Base-by-base conservation (phyloP, 2,797 vertebrate genomes). In the Chelon labrosus region DNA sequence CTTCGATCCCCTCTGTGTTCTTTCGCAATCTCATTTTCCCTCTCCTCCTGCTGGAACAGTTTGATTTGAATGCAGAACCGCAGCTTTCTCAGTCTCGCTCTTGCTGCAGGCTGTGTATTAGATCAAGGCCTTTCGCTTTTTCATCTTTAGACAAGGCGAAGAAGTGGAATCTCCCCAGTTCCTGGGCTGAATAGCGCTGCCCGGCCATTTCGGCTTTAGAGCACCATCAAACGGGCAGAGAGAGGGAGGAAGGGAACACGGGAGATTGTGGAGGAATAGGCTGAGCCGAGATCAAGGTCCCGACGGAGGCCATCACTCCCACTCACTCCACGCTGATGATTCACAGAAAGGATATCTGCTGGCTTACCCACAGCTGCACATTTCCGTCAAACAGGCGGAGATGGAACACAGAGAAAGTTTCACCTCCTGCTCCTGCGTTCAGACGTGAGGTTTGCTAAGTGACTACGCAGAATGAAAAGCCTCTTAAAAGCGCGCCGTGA, bases 11-110 rank as follows among this genome's bases (percentile, higher is more conserved):
- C 77, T 68, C 70, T 27, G 59, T 72, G 70, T 67, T 78, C 61
- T 68, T 81, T 77, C 84, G 57, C 88, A 78, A 74, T 88, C 73
- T 84, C 73, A 79, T 88, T 88, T 85, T 72, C 66, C 67, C 65
- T 87, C 51, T 80, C 70, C 55, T 58, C 67, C 80, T 59, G 59
- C 76, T 81, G 85, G 80, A 85, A 79, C 80, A 71, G 68, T 82
- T 83, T 88, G 76, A 92, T 90, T 85, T 90, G 79, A 88, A 89
- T 89, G 81, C 81, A 79, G 74, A 86, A 67, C 79, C 46, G 73
- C 68, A 75, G 63, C 76, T 80, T 85, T 82, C 63, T 79, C 70
- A 12, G 59, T 70, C 80, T 77, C 35, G 1, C 65, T 84, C 60
- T 79, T 19, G 88, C 90, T 89, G 86, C 75, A 11, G 86, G 88